phyloP scores from a whole-genome alignment of 2,797 vertebrate genomes.

The Pangasius krempfi region DNA sequence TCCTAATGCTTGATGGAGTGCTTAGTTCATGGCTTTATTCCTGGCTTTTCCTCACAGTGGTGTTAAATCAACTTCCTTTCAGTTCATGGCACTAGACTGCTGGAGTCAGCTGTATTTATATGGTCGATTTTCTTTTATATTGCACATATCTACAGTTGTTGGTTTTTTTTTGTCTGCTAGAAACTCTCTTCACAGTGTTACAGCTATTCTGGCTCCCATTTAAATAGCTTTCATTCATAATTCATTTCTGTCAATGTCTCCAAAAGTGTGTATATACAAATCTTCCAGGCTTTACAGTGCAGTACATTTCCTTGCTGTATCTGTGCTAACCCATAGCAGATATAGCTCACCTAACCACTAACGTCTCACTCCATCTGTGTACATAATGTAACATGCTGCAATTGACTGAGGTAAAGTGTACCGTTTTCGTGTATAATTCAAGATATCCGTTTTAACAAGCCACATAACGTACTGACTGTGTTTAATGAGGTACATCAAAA shows the following conservation, averaged over 20 bases:
- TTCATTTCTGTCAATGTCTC: background rate
- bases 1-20: background rate
- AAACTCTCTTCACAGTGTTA: background rate
- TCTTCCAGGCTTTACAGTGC: background rate
- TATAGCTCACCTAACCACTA: background rate
- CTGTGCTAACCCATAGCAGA: background rate
- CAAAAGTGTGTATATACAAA: background rate
- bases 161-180: too few relatives aligned
- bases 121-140: background rate
- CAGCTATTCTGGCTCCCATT: background rate
- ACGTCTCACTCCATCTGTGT: background rate
- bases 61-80: background rate
- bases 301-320: background rate
- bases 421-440: background rate
- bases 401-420: background rate
- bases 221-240: background rate
- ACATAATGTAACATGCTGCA: background rate
- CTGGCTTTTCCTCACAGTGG: background rate
- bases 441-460: background rate
- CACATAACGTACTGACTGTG: background rate
- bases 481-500: background rate
- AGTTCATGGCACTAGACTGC: background rate
- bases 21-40: constrained; percentile 5
- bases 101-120: background rate
- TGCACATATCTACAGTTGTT: background rate